Conservation (phyloP, 2,113 vertebrate species). For the Procavia capensis region DNA sequence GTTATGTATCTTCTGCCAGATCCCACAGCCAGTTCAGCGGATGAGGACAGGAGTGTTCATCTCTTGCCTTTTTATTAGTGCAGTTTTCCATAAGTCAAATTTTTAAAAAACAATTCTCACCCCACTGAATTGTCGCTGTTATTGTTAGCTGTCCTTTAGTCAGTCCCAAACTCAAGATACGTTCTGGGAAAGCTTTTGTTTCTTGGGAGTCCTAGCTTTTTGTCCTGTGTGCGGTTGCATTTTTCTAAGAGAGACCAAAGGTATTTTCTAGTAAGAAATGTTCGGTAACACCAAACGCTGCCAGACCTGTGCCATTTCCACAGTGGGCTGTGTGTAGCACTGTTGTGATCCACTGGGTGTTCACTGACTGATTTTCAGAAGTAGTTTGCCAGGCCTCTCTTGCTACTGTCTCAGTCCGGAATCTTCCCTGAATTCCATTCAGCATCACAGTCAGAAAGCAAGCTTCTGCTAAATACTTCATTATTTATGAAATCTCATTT, state of each 20-base stretch:
- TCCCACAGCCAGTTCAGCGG: neutral
- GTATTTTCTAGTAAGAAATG: too few species aligned
- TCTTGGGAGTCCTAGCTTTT: too few species aligned
- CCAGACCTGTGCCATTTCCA: neutral
- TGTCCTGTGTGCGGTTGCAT: too few species aligned
- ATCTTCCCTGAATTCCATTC: neutral
- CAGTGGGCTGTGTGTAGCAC: neutral
- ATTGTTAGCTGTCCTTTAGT: neutral
- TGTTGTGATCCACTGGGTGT: neutral
- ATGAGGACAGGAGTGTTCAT: neutral
- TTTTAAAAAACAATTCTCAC: neutral
- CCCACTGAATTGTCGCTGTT: neutral
- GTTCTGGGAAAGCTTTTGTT: too few species aligned
- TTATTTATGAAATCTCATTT: constrained; percentile 40
- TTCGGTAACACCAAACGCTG: neutral
- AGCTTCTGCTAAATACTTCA: neutral
- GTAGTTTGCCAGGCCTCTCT: neutral
- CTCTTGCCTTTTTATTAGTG: neutral
- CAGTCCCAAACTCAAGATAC: neutral
- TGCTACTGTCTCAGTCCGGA: neutral
- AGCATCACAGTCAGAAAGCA: neutral
- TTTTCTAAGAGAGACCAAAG: too few species aligned
- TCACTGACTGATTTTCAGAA: neutral
- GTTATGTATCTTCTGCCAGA: neutral
- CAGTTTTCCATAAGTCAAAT: neutral